A percentile compares a stretch with the other conserved stretches of the same genome.
Conservation (phyloP, 2,113 vertebrate genomes). For the Sinocyclocheilus grahami region DNA sequence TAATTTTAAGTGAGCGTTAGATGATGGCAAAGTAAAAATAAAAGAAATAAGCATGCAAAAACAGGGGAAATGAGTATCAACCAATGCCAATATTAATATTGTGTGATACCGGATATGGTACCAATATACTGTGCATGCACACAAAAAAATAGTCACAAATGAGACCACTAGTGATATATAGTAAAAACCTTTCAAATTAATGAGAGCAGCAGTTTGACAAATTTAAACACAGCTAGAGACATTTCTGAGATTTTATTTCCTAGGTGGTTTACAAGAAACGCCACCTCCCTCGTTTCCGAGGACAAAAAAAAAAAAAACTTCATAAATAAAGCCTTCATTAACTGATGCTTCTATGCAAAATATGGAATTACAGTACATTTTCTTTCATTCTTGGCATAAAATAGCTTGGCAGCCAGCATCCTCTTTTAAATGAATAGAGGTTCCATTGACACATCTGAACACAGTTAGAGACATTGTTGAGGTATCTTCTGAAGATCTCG, state of each 20-base stretch:
- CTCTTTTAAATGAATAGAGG: background rate
- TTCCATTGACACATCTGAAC: background rate
- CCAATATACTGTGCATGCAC: background rate
- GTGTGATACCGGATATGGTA: background rate
- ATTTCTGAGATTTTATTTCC: background rate
- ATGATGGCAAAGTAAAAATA: background rate
- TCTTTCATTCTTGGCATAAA: background rate
- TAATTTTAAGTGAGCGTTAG: background rate
- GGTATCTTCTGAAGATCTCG: background rate
- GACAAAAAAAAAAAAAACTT: background rate
- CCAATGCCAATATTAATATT: background rate
- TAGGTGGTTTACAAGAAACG: background rate
- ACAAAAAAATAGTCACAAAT: too few relatives aligned
- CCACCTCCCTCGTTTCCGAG: background rate
- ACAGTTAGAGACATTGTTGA: background rate
- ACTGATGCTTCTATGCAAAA: background rate
- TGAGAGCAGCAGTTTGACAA: background rate
- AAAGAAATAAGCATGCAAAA: background rate
- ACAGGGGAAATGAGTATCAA: background rate
- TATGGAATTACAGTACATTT: background rate
- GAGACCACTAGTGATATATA: background rate
- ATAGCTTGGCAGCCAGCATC: slow-evolving; percentile 5
- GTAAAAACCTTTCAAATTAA: background rate
- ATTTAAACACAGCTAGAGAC: background rate
- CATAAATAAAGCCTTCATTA: background rate